A percentile compares a stretch with the other conserved stretches of the same genome.
These are phyloP conservation scores for Alloplasta piceator DNA, from an alignment of 2,888 invertebrate genomes.

Conservation along the genomic window DNA sequence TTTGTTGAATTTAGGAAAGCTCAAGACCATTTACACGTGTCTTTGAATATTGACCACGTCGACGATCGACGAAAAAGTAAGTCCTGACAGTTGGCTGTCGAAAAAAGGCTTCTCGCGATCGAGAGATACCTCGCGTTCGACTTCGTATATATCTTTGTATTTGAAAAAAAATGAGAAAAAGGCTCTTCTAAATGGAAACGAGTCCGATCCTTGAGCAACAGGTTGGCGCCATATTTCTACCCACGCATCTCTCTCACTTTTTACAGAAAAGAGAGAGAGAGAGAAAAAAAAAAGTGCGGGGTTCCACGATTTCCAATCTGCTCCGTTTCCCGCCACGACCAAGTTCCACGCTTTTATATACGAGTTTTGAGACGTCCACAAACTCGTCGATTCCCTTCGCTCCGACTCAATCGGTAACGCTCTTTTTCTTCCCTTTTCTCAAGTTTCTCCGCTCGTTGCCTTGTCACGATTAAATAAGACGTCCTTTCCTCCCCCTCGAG, in stretches of 20 bases:
- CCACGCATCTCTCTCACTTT: constrained; percentile 71
- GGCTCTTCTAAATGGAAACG: constrained; percentile 76
- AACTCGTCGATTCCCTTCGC: constrained; percentile 42
- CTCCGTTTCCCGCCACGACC: constrained; percentile 63
- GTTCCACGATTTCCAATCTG: constrained; percentile 79
- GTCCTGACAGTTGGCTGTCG: no score
- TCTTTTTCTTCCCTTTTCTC: constrained; percentile 20
- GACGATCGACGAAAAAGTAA: no score
- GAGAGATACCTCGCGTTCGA: constrained; percentile 58
- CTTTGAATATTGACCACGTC: no score
- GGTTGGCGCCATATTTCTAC: constrained; percentile 82
- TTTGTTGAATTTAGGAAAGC: no score
- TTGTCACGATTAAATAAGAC: constrained; percentile 45
- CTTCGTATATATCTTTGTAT: constrained; percentile 34
- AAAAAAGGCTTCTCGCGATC: constrained; percentile 33
- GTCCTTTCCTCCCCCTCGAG: constrained; percentile 36
- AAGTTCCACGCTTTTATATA: constrained; percentile 35
- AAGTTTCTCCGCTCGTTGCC: constrained; percentile 22
- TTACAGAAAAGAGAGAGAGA: constrained; percentile 16
- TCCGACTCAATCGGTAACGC: constrained; percentile 67
- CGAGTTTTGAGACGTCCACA: constrained; percentile 16
- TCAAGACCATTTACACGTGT: no score
- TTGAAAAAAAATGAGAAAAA: no score
- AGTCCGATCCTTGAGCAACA: constrained; percentile 81
- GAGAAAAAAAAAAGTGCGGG: background rate